phyloP scores from a whole-genome alignment of 2,888 invertebrate species.

The Drosophila birchii region DNA sequence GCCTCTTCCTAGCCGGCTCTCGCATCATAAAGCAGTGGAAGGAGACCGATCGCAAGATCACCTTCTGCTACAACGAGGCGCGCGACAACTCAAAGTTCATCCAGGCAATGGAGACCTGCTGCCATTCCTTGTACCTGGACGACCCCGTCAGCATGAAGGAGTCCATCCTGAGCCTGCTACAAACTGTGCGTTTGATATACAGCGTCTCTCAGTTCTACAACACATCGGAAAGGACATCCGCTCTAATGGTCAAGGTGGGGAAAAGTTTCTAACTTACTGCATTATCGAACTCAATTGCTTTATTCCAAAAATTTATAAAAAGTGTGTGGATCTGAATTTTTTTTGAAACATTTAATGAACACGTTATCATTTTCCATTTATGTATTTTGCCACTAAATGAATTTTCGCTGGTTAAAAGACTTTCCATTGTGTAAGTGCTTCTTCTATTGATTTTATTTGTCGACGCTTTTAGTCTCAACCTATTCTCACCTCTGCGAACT shows the following conservation, averaged over 20 bases:
- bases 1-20: conserved; percentile 91
- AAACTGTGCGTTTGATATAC: conserved; percentile 96
- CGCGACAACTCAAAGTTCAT: conserved; percentile 98
- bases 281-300: not conserved
- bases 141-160: conserved; percentile 97
- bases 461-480: not conserved
- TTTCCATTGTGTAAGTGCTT: not conserved
- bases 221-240: conserved; percentile 97
- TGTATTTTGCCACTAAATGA: not conserved
- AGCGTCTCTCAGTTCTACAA: conserved; percentile 98
- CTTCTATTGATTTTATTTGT: conserved; percentile 9
- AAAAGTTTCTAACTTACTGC: too few species aligned
- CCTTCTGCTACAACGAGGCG: conserved; percentile 97
- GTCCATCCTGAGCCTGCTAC: conserved; percentile 94
- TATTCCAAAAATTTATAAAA: not conserved
- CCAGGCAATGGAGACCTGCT: conserved; percentile 96
- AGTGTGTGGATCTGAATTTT: not conserved
- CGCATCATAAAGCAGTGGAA: conserved; percentile 93
- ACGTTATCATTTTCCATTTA: too few species aligned
- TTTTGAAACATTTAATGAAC: too few species aligned
- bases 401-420: not conserved
- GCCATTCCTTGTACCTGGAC: conserved; percentile 95
- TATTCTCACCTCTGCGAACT: not conserved
- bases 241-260: conserved; percentile 95
- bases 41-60: conserved; percentile 94